Conservation (phyloP, 2,113 vertebrate genomes). For the Apteryx owenii region DNA sequence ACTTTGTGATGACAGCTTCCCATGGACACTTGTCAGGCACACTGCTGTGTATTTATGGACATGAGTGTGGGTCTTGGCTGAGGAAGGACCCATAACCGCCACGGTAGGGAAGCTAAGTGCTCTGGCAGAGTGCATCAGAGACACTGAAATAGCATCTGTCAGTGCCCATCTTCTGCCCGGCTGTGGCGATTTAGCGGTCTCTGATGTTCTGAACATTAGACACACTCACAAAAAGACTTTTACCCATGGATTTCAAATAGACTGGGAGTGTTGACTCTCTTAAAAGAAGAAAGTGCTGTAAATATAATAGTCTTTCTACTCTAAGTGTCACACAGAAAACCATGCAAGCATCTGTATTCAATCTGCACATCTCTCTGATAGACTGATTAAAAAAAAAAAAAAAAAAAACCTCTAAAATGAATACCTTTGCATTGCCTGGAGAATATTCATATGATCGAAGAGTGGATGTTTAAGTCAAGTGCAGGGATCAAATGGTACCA, state of each 20-base stretch:
- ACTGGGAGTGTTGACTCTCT: not conserved
- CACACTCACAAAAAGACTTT: not conserved
- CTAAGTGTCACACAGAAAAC: slow-evolving; percentile 44
- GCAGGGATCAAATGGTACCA: slow-evolving; percentile 49
- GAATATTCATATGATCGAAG: slow-evolving; percentile 61
- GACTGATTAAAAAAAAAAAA: slow-evolving; percentile 24
- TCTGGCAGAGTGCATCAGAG: not conserved
- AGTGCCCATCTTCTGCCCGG: not conserved
- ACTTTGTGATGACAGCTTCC: not conserved
- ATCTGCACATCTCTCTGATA: slow-evolving; percentile 58
- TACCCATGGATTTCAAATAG: not conserved
- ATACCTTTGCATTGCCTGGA: slow-evolving; percentile 48
- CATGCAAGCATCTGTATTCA: slow-evolving; percentile 56
- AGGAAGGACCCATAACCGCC: not conserved
- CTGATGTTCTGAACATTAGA: not conserved
- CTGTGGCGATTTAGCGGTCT: not conserved
- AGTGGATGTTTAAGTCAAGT: slow-evolving; percentile 62
- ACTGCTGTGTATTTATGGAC: slow-evolving; percentile 39
- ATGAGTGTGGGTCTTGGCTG: not conserved
- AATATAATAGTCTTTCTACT: slow-evolving; percentile 34
- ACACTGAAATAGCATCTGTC: not conserved
- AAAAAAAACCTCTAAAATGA: slow-evolving; percentile 6
- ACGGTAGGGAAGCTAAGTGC: not conserved
- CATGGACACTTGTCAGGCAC: not conserved
- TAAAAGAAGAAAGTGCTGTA: slow-evolving; percentile 35